These are phyloP conservation scores for Metridium senile DNA, from an alignment of 92 coral and sea anemone genomes.

Conservation along the genomic window DNA sequence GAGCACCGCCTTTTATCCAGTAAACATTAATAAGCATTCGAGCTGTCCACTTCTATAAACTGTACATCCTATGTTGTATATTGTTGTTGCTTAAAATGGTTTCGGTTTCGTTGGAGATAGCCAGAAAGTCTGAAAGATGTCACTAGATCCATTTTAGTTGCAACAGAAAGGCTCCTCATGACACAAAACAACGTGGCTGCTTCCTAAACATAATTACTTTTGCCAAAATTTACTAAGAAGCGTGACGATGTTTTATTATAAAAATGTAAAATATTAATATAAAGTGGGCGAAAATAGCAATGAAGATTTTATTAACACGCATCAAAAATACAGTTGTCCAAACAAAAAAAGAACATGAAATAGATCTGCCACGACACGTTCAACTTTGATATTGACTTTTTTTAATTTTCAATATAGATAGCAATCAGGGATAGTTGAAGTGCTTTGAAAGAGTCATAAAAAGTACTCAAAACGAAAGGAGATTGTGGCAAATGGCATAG, in stretches of 20 bases:
- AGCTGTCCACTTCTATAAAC: constrained; percentile 13
- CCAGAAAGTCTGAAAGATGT: constrained; percentile 16
- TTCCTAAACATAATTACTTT: constrained; percentile 10
- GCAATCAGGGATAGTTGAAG: neutral
- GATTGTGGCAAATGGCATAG: neutral
- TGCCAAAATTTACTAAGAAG: neutral
- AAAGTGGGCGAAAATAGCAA: no score
- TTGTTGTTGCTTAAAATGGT: constrained; percentile 12
- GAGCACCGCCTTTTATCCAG: no score
- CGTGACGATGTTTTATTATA: neutral
- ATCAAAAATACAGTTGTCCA: no score
- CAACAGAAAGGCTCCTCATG: constrained; percentile 16
- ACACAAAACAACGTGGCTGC: neutral
- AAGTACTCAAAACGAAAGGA: neutral
- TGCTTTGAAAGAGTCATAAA: neutral
- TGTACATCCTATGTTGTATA: constrained; percentile 11
- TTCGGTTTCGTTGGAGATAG: constrained; percentile 7
- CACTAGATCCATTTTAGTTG: constrained; percentile 9
- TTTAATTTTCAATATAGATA: neutral
- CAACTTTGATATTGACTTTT: neutral
- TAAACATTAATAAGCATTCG: neutral
- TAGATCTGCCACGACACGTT: no score
- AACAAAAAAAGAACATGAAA: no score
- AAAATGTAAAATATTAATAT: no score
- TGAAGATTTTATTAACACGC: no score